Percentiles rank a stretch among this genome's conserved stretches.
These are phyloP conservation scores for Tenodera sinensis DNA, from an alignment of 2,888 invertebrate species.

Conservation along the genomic window DNA sequence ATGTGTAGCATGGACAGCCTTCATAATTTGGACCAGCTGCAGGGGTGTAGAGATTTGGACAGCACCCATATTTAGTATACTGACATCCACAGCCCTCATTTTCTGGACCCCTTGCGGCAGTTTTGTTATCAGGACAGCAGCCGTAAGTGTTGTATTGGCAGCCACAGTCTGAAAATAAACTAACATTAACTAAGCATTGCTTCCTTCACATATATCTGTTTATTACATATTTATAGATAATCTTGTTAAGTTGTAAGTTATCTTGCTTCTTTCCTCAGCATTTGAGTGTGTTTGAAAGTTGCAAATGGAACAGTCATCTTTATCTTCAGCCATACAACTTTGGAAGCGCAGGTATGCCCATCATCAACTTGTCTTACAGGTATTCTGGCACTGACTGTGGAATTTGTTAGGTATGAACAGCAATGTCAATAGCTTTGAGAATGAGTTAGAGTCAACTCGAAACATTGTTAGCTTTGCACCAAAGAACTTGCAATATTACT, in stretches of 20 bases:
- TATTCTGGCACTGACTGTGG: too few relatives aligned
- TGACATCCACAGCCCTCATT: constrained; percentile 81
- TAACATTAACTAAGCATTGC: neutral
- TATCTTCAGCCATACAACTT: too few relatives aligned
- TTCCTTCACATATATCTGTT: neutral
- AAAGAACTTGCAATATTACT: too few relatives aligned
- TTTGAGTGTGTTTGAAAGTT: too few relatives aligned
- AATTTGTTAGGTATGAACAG: too few relatives aligned
- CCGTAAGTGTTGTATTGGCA: constrained; percentile 74
- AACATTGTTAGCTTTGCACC: too few relatives aligned
- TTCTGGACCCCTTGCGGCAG: constrained; percentile 72
- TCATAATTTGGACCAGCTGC: constrained; percentile 73
- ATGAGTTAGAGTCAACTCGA: too few relatives aligned
- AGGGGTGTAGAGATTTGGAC: constrained; percentile 73
- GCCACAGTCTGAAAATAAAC: constrained; percentile 59
- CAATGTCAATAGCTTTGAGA: too few relatives aligned
- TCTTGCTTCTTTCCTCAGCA: neutral
- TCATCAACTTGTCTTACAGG: too few relatives aligned
- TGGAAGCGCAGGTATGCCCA: too few relatives aligned
- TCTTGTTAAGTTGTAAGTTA: neutral
- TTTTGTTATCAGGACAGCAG: constrained; percentile 82
- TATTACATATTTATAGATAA: neutral
- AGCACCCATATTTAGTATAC: constrained; percentile 72
- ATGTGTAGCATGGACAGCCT: constrained; percentile 81
- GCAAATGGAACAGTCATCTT: too few relatives aligned